Base-by-base conservation (phyloP, 2,113 vertebrate genomes). In the Hypomesus transpacificus region DNA sequence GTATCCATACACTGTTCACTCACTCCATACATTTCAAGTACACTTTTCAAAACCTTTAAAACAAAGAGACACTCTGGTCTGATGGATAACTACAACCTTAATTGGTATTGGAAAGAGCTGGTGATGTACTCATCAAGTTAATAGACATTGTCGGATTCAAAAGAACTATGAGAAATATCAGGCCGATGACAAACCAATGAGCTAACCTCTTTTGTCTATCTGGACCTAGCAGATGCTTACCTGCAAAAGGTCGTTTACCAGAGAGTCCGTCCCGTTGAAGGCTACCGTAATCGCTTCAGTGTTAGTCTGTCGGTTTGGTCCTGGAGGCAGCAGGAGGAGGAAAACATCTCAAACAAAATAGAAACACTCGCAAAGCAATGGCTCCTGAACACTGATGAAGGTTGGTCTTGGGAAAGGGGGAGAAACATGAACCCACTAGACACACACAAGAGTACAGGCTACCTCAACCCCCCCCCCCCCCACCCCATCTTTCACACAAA, bases 221-320 rank as follows among this genome's bases (percentile, higher is more conserved):
- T 14, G 20, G 62, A 28, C n/a, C 7, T 26, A 66, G 62, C 31
- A 0, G 46, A 28, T 21, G 31, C 87, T 79, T 78, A 93, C 93
- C 91, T 93, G 92, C 90, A 89, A 93, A 92, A 90, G 91, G 93
- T 94, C 93, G 79, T 87, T 89, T 89, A 83, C 93, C 93, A 92
- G 92, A 91, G 87, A 90, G 90, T 93, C 93, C 93, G 93, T 94
- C 93, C 93, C 86, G 90, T 87, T 85, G 85, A 79, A 69, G 71
- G 89, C 89, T 93, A 92, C 89, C 85, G 87, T 82, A 81, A 86
- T 66, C 84, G 89, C 87, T 90, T 93, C 93, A 92, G 91, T 83
- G 87, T 87, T 82, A 81, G 82, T 88, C 75, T 84, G 81, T 86
- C 73, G 88, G 86, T 89, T 86, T 87, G 90, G 87, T 90, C 87